Conservation (phyloP, 1,140 invertebrate species). For the Helicoverpa armigera region DNA sequence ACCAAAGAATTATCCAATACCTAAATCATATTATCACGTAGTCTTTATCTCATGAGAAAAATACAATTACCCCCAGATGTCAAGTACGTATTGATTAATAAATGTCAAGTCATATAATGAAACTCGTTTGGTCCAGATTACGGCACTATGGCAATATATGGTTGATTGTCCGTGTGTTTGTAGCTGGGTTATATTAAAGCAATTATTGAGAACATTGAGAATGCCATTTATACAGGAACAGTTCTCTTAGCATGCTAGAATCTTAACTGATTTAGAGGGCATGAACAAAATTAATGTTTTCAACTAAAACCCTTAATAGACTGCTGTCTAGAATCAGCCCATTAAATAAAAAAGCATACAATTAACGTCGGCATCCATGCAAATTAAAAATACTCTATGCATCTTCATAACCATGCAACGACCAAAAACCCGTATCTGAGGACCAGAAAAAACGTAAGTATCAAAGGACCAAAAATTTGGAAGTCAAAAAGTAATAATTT, state of each 20-base stretch:
- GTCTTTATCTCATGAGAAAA: conserved; percentile 9
- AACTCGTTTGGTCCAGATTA: conserved; percentile 29
- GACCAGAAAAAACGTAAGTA: no score
- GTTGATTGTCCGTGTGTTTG: not conserved
- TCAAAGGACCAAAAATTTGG: not conserved
- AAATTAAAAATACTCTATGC: no score
- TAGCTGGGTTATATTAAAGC: not conserved
- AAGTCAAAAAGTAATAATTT: not conserved
- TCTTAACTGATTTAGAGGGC: no score
- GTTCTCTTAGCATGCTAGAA: no score
- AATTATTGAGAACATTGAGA: not conserved
- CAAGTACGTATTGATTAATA: not conserved
- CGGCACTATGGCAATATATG: not conserved
- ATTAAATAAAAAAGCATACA: no score
- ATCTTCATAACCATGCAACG: no score
- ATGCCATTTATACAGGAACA: not conserved
- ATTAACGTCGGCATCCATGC: no score
- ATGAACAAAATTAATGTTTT: no score
- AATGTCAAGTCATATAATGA: conserved; percentile 13
- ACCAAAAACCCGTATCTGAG: no score
- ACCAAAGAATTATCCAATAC: no score
- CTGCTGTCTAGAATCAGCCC: no score
- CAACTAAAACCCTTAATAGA: no score
- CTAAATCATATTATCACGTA: not conserved
- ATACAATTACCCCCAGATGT: conserved; percentile 26